These are phyloP conservation scores for Mus spretus DNA, from an alignment of 2,797 vertebrate species.

Conservation along the genomic window DNA sequence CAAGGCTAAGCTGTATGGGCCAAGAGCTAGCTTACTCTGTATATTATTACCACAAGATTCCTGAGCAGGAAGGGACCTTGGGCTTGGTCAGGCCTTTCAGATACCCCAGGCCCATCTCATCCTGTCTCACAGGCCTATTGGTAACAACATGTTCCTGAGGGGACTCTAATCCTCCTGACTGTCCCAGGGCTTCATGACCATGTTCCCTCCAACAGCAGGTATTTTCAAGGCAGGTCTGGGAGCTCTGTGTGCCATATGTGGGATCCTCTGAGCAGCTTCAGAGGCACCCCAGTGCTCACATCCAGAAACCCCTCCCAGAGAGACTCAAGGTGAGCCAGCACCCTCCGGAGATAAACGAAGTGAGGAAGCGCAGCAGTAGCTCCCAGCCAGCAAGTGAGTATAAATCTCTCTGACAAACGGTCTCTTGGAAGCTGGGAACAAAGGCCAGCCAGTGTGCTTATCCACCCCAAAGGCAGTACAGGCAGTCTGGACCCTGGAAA, in stretches of 20 bases:
- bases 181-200: neutral
- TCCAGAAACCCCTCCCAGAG: neutral
- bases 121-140: neutral
- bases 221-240: accelerated
- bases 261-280: neutral
- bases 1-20: neutral
- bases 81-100: accelerated
- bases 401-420: constrained; percentile 74
- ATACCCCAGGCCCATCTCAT: neutral
- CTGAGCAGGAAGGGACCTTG: neutral
- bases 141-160: neutral
- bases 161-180: neutral
- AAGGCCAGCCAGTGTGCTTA: constrained; percentile 75
- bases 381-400: constrained; percentile 58
- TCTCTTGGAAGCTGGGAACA: constrained; percentile 70
- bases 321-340: constrained; percentile 53
- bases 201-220: neutral
- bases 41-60: too few species aligned
- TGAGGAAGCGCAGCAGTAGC: constrained; percentile 16
- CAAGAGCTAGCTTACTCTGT: neutral
- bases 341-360: constrained; percentile 49
- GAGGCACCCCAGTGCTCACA: neutral
- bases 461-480: constrained; percentile 55
- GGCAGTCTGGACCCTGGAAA: constrained; percentile 68
- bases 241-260: accelerated